These are phyloP conservation scores for Garrulus glandarius DNA, from an alignment of 2,797 vertebrate genomes.

Conservation along the genomic window DNA sequence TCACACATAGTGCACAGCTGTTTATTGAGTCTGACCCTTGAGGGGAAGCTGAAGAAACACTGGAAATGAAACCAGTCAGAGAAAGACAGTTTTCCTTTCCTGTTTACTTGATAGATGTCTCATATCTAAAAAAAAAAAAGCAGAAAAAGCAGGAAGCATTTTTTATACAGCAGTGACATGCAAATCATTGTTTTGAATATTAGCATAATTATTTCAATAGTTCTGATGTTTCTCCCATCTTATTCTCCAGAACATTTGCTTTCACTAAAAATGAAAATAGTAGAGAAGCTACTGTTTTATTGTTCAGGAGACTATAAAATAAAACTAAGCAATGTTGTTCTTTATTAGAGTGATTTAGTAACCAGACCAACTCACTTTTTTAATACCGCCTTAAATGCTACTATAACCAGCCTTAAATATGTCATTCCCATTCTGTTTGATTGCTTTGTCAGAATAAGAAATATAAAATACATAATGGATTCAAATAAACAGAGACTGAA, in stretches of 20 bases:
- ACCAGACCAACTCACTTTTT: not conserved
- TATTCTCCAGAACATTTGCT: not conserved
- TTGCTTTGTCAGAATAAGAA: conserved; percentile 43
- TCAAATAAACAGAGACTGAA: conserved; percentile 9
- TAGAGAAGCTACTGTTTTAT: not conserved
- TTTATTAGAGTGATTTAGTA: conserved; percentile 39
- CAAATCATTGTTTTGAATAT: conserved; percentile 24
- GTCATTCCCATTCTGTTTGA: conserved; percentile 18
- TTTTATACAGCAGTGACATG: conserved; percentile 16
- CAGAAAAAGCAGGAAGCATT: not conserved
- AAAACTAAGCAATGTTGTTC: not conserved
- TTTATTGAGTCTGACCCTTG: conserved; percentile 71
- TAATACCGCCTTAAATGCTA: not conserved
- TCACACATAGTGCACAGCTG: conserved; percentile 69
- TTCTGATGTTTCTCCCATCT: not conserved
- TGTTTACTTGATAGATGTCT: conserved; percentile 62
- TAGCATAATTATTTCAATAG: conserved; percentile 23
- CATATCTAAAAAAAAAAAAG: not conserved
- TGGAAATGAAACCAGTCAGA: conserved; percentile 67
- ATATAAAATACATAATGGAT: conserved; percentile 35
- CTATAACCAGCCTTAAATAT: conserved; percentile 14
- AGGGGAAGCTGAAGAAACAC: conserved; percentile 63
- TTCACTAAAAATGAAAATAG: not conserved
- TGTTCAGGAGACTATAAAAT: conserved; percentile 7
- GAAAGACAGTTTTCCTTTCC: conserved; percentile 66